A percentile compares a stretch with the other conserved stretches of the same genome.
Evolutionary conservation across 2,113 vertebrate genomes (phyloP).

Genomic region (Guaruba guarouba): DNA sequence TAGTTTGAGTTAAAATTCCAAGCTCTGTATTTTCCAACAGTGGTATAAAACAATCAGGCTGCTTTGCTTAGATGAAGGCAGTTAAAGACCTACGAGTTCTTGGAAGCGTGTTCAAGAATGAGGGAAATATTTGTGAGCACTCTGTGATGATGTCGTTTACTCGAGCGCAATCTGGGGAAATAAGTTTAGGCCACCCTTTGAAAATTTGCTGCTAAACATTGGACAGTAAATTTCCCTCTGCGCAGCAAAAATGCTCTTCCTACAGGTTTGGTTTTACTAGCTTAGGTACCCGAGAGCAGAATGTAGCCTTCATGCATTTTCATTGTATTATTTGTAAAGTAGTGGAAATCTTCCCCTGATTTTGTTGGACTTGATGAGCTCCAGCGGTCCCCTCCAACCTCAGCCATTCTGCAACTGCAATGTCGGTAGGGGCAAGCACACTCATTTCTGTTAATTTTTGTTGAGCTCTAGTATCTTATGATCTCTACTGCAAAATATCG

Average conservation of each 20-base stretch:
- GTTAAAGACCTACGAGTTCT: background rate
- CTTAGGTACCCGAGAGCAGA: background rate
- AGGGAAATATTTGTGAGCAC: background rate
- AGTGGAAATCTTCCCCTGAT: background rate
- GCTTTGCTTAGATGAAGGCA: background rate
- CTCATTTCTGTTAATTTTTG: background rate
- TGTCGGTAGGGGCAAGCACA: background rate
- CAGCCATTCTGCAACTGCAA: background rate
- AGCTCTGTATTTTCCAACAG: background rate
- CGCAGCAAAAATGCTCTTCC: background rate
- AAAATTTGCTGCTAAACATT: background rate
- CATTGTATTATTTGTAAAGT: background rate
- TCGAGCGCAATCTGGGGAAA: background rate
- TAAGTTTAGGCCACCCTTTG: background rate
- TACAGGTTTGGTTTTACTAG: background rate
- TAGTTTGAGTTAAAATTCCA: background rate
- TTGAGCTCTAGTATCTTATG: background rate
- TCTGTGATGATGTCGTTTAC: background rate
- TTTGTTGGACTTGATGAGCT: background rate
- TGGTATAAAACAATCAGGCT: background rate
- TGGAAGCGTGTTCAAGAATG: background rate
- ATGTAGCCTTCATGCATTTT: background rate
- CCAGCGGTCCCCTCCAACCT: background rate
- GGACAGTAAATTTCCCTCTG: background rate
- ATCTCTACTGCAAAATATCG: background rate